Conservation (phyloP, 2,113 vertebrate genomes). For the Stomatorhinus ivindoensis region DNA sequence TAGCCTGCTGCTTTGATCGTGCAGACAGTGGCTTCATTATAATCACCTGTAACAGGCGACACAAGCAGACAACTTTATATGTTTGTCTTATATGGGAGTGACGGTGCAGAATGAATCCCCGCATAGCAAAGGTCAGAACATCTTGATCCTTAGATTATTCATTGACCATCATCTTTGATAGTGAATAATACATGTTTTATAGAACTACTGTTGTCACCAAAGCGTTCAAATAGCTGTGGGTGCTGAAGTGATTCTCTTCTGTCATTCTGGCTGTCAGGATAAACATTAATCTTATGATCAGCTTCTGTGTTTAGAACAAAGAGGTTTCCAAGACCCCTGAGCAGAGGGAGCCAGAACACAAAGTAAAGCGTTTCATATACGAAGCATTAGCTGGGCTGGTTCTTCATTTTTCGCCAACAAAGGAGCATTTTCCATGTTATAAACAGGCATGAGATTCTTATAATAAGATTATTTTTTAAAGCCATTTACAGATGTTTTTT, state of each 20-base stretch:
- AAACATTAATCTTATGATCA: not conserved
- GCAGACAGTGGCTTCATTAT: not conserved
- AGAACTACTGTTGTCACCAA: not conserved
- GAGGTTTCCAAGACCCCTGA: too few relatives aligned
- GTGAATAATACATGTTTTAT: not conserved
- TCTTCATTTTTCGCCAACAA: not conserved
- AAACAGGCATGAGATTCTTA: not conserved
- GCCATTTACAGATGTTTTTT: not conserved
- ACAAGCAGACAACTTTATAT: not conserved
- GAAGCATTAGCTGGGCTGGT: not conserved
- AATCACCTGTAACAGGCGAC: not conserved
- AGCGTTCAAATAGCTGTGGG: not conserved
- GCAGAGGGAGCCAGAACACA: not conserved
- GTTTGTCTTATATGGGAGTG: not conserved
- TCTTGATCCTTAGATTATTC: not conserved
- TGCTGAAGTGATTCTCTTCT: not conserved
- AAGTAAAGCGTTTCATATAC: not conserved
- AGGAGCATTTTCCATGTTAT: not conserved
- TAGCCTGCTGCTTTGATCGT: not conserved
- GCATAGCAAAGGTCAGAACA: not conserved
- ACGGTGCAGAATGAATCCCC: not conserved
- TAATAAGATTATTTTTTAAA: not conserved
- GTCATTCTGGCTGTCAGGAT: not conserved
- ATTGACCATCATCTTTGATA: not conserved
- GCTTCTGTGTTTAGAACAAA: not conserved